phyloP scores from a whole-genome alignment of 2,113 vertebrate genomes.

The Labeo rohita region DNA sequence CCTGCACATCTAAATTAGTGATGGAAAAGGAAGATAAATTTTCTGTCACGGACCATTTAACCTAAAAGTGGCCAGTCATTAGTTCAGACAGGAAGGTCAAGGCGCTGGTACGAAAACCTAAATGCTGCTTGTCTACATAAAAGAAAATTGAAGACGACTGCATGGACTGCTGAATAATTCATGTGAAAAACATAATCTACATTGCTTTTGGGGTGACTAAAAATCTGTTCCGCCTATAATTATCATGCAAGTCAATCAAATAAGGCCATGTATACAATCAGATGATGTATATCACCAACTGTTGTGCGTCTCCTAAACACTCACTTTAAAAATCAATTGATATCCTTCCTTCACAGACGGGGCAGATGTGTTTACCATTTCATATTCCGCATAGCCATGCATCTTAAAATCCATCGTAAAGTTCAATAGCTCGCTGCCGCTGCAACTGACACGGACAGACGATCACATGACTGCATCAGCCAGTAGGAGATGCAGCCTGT shows the following conservation, averaged over 20 bases:
- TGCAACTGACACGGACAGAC: slow-evolving; percentile 50
- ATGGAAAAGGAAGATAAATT: not conserved
- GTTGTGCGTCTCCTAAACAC: not conserved
- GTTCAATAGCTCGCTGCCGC: slow-evolving; percentile 56
- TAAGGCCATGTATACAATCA: not conserved
- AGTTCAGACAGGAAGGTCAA: slow-evolving; percentile 14
- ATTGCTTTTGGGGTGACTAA: not conserved
- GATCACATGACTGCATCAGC: slow-evolving; percentile 51
- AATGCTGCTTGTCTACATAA: not conserved
- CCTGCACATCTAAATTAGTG: slow-evolving; percentile 9
- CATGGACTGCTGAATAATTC: not conserved
- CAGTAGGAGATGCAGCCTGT: slow-evolving; percentile 33
- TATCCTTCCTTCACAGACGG: slow-evolving; percentile 38
- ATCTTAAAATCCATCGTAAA: slow-evolving; percentile 57
- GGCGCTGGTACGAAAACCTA: not conserved
- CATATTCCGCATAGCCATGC: slow-evolving; percentile 39
- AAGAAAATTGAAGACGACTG: not conserved
- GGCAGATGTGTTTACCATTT: slow-evolving; percentile 39
- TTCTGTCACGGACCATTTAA: not conserved
- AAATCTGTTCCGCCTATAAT: not conserved
- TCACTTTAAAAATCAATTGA: slow-evolving; percentile 8
- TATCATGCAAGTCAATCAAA: not conserved
- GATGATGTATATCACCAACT: slow-evolving; percentile 10
- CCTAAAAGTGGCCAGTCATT: slow-evolving; percentile 29
- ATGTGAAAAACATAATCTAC: not conserved